Conservation (phyloP, 2,888 invertebrate genomes). For the Platycheirus albimanus region DNA sequence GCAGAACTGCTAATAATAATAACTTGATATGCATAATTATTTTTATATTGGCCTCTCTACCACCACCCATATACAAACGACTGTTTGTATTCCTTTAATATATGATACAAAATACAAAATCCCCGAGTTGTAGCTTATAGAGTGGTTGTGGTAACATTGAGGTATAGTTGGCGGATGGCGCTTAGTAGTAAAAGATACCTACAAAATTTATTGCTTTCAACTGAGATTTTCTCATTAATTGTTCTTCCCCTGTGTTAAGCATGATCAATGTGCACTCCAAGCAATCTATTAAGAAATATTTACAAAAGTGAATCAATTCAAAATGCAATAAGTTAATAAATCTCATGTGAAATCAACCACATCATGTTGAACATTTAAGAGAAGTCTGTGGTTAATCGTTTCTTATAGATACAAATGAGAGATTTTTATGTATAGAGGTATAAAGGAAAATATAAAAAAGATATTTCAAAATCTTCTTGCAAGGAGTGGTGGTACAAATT, state of each 20-base stretch:
- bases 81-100: slow-evolving; percentile 27
- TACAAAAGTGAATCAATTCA: slow-evolving; percentile 43
- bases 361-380: slow-evolving; percentile 74
- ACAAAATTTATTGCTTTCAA: slow-evolving; percentile 66
- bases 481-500: slow-evolving; percentile 75
- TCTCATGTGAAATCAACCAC: slow-evolving; percentile 75
- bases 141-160: not conserved
- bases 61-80: too few relatives aligned
- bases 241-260: slow-evolving; percentile 42
- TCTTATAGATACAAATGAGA: slow-evolving; percentile 43
- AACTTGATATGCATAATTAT: slow-evolving; percentile 65
- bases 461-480: not conserved
- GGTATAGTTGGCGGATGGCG: slow-evolving; percentile 34
- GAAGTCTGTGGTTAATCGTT: slow-evolving; percentile 57
- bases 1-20: slow-evolving; percentile 47
- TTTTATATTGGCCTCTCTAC: slow-evolving; percentile 22
- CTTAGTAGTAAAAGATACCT: slow-evolving; percentile 51
- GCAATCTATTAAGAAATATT: slow-evolving; percentile 20
- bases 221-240: slow-evolving; percentile 50
- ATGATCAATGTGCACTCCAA: slow-evolving; percentile 34
- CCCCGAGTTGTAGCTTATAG: slow-evolving; percentile 34
- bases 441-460: not conserved
- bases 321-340: slow-evolving; percentile 71
- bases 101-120: slow-evolving; percentile 13
- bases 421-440: not conserved